Conservation (phyloP, 2,888 invertebrate genomes). For the Cloeon dipterum region DNA sequence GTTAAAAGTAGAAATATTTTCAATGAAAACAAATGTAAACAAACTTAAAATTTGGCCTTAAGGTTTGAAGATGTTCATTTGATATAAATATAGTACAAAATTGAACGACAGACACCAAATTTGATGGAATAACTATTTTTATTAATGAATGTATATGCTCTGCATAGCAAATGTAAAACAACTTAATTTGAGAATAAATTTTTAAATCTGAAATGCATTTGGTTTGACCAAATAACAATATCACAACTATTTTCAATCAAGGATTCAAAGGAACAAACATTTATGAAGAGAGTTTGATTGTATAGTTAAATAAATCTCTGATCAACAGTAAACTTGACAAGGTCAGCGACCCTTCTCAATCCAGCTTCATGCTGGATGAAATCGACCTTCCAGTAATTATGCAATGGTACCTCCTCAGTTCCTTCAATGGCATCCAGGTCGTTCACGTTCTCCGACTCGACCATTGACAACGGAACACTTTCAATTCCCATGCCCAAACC, state of each 20-base stretch:
- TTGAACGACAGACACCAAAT: too few species aligned
- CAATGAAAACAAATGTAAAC: too few species aligned
- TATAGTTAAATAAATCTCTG: slow-evolving; percentile 26
- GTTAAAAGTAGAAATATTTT: too few species aligned
- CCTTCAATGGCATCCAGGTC: slow-evolving; percentile 26
- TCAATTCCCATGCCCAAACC: slow-evolving; percentile 35
- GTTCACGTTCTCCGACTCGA: slow-evolving; percentile 30
- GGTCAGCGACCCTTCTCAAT: slow-evolving; percentile 32
- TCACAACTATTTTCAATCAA: background rate
- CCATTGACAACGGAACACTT: slow-evolving; percentile 28
- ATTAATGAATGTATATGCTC: too few species aligned
- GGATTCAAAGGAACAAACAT: background rate
- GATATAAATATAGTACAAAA: too few species aligned
- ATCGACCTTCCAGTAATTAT: slow-evolving; percentile 35
- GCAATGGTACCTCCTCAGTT: slow-evolving; percentile 20
- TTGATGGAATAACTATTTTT: too few species aligned
- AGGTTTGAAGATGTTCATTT: too few species aligned
- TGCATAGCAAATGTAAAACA: too few species aligned
- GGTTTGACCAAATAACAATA: background rate
- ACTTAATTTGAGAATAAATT: too few species aligned
- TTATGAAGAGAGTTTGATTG: too few species aligned
- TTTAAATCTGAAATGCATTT: too few species aligned
- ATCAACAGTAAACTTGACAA: slow-evolving; percentile 39
- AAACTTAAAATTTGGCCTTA: too few species aligned
- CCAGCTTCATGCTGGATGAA: slow-evolving; percentile 34